phyloP scores from a whole-genome alignment of 2,888 invertebrate genomes.

The Tyria jacobaeae region DNA sequence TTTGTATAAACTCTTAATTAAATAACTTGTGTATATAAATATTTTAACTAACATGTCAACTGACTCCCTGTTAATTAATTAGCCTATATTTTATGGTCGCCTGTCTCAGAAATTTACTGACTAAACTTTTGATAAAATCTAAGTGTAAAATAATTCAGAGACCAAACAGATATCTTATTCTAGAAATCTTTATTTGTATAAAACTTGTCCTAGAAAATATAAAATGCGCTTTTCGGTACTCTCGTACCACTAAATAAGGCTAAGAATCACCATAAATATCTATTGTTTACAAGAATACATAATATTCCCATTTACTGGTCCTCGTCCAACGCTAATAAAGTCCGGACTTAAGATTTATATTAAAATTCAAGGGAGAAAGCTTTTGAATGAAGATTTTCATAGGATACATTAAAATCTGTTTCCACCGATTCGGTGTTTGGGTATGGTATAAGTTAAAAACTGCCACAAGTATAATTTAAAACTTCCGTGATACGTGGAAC shows the following conservation, averaged over 20 bases:
- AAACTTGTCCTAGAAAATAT: not conserved
- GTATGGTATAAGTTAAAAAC: slow-evolving; percentile 48
- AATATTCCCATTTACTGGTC: slow-evolving; percentile 77
- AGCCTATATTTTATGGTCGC: too few species aligned
- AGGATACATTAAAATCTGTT: slow-evolving; percentile 86
- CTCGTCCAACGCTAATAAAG: slow-evolving; percentile 81
- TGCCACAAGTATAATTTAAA: not conserved
- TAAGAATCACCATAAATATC: slow-evolving; percentile 32
- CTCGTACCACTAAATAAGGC: slow-evolving; percentile 19
- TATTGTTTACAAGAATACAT: slow-evolving; percentile 58
- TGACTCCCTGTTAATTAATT: too few species aligned
- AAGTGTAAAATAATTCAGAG: not conserved
- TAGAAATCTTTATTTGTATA: not conserved
- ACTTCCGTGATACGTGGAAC: too few species aligned
- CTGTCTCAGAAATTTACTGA: too few species aligned
- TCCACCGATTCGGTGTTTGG: slow-evolving; percentile 70
- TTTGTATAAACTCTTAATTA: too few species aligned
- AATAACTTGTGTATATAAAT: too few species aligned
- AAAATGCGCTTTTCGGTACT: slow-evolving; percentile 2
- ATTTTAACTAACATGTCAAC: too few species aligned
- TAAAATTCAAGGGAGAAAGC: slow-evolving; percentile 82
- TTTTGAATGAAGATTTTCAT: slow-evolving; percentile 83
- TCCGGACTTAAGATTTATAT: slow-evolving; percentile 81
- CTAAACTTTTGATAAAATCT: not conserved
- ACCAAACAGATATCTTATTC: not conserved